Conservation (phyloP, 1,140 invertebrate species). For the Cyrtorhinus lividipennis region DNA sequence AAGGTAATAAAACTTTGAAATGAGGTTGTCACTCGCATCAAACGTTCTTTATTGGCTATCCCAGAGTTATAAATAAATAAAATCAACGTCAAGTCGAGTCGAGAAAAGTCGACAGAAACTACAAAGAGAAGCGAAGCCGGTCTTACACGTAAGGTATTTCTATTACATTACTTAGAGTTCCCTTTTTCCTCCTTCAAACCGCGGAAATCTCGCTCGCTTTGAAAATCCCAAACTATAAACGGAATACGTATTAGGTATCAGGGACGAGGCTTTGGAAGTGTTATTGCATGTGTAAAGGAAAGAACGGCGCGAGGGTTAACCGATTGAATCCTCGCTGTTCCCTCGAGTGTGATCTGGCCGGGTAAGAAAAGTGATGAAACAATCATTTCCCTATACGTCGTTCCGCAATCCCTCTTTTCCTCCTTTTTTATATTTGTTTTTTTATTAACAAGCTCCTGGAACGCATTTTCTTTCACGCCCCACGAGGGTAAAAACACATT, state of each 20-base stretch:
- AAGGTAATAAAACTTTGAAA: too few species aligned
- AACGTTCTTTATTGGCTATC: too few species aligned
- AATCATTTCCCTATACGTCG: constrained; percentile 12
- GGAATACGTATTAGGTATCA: neutral
- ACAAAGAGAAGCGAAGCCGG: too few species aligned
- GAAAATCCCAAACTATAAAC: neutral
- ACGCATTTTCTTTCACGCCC: neutral
- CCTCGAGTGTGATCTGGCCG: constrained; percentile 1
- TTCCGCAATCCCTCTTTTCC: constrained; percentile 1
- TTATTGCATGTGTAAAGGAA: constrained; percentile 6
- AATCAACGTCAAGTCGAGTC: too few species aligned
- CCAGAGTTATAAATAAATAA: too few species aligned
- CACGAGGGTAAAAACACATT: neutral
- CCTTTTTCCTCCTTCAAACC: too few species aligned
- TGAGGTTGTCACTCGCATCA: too few species aligned
- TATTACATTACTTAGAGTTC: constrained; percentile 8
- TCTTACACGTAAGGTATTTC: too few species aligned
- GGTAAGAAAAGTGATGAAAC: constrained; percentile 1
- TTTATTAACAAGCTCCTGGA: neutral
- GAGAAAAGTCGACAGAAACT: too few species aligned
- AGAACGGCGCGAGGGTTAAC: neutral
- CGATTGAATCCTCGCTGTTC: constrained; percentile 5
- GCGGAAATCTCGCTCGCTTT: neutral
- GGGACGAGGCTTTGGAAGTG: constrained; percentile 3
- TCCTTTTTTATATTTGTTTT: too few species aligned